phyloP scores from a whole-genome alignment of 1,140 invertebrate species.

The Notospermus geniculatus region DNA sequence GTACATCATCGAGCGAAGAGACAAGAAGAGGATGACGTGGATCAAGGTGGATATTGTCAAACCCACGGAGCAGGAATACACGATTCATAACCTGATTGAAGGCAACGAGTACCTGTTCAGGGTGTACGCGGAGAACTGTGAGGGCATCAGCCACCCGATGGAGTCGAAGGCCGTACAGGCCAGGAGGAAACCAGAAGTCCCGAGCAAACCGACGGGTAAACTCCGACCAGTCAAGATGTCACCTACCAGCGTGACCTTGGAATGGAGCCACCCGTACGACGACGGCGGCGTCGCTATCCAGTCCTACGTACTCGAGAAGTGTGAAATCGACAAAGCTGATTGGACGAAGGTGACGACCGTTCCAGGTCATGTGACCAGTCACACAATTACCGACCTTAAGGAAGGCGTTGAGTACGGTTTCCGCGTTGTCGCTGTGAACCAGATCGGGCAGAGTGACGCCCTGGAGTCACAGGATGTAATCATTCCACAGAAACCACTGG shows the following conservation, averaged over 20 bases:
- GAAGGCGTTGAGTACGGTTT: constrained; percentile 87
- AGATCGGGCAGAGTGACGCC: constrained; percentile 90
- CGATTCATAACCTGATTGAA: constrained; percentile 83
- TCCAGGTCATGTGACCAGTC: constrained; percentile 25
- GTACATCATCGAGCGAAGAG: constrained; percentile 86
- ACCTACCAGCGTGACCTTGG: constrained; percentile 69
- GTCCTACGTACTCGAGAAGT: constrained; percentile 89
- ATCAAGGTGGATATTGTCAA: constrained; percentile 34
- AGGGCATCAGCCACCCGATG: constrained; percentile 81
- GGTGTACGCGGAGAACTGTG: constrained; percentile 86
- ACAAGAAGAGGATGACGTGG: constrained; percentile 45
- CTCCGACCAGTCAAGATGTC: constrained; percentile 87
- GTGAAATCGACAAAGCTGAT: constrained; percentile 83
- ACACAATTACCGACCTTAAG: constrained; percentile 43
- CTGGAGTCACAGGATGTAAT: constrained; percentile 87
- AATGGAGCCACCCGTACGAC: constrained; percentile 56
- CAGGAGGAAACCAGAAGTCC: constrained; percentile 62
- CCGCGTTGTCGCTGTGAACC: constrained; percentile 92
- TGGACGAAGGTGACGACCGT: constrained; percentile 76
- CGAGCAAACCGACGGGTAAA: constrained; percentile 72
- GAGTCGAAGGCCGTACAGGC: constrained; percentile 80
- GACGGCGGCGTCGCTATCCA: constrained; percentile 62
- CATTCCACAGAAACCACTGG: constrained; percentile 91
- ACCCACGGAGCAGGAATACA: constrained; percentile 40
- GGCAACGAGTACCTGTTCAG: constrained; percentile 86